Conservation (phyloP, 2,797 vertebrate genomes). For the Phoxinus dragarum region DNA sequence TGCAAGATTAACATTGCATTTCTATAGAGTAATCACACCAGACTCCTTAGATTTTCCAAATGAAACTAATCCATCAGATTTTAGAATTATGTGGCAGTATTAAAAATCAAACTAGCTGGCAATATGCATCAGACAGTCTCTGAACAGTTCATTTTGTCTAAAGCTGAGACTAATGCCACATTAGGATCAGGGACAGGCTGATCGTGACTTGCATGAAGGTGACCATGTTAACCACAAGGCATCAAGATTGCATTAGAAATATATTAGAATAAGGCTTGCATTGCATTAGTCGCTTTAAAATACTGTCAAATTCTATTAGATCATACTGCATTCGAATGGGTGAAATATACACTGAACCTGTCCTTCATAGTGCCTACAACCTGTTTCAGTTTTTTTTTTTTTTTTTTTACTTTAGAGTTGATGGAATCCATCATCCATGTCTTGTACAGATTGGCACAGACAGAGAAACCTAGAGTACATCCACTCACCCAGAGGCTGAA, state of each 20-base stretch:
- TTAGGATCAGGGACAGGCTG: not conserved
- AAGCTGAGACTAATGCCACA: conserved; percentile 4
- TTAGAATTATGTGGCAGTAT: not conserved
- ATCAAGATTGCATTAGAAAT: conserved; percentile 3
- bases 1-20: not conserved
- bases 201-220: not conserved
- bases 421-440: conserved; percentile 17
- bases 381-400: not conserved
- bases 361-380: not conserved
- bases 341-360: not conserved
- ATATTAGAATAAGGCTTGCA: not conserved
- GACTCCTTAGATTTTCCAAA: not conserved
- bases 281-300: not conserved
- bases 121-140: conserved; percentile 11
- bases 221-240: not conserved
- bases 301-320: not conserved
- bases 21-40: not conserved
- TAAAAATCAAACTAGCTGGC: not conserved
- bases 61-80: not conserved
- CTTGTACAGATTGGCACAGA: conserved; percentile 22
- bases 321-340: not conserved
- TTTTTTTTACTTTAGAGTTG: not conserved
- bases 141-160: not conserved
- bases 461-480: conserved; percentile 16
- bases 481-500: conserved; percentile 16